A percentile compares a stretch with the other conserved stretches of the same genome.
Evolutionary conservation across 2,888 invertebrate species (phyloP).

Genomic region (Oscheius sp.): DNA sequence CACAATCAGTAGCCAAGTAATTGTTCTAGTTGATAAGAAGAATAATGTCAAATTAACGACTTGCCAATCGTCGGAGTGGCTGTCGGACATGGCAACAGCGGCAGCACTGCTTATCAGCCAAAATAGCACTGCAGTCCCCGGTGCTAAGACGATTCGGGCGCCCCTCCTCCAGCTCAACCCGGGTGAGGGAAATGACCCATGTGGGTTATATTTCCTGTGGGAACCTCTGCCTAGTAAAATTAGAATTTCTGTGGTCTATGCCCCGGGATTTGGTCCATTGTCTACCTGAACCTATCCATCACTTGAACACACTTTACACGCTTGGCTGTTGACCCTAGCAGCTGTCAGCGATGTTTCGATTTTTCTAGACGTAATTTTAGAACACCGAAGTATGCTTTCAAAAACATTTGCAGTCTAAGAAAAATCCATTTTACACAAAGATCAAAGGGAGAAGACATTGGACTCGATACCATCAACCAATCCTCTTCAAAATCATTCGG

Average conservation of each 20-base stretch:
- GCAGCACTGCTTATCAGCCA: constrained; percentile 37
- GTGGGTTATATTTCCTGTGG: no score
- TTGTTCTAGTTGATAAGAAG: constrained; percentile 20
- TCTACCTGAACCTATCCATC: no score
- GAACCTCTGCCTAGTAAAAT: no score
- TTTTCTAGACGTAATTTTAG: background rate
- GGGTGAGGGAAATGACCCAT: background rate
- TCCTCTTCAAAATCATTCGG: background rate
- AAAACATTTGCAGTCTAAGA: background rate
- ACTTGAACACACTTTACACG: no score
- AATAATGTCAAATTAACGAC: constrained; percentile 31
- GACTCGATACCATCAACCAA: background rate
- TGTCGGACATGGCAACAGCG: constrained; percentile 36
- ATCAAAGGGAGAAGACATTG: background rate
- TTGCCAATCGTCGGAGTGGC: constrained; percentile 36
- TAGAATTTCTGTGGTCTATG: no score
- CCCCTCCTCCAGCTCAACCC: constrained; percentile 21
- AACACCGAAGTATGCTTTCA: background rate
- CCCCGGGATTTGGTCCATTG: no score
- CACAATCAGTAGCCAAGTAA: constrained; percentile 17
- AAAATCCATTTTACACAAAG: background rate
- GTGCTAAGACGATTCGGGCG: constrained; percentile 29
- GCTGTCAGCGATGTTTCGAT: background rate
- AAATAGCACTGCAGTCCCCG: constrained; percentile 17
- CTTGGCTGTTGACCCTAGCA: background rate